phyloP scores from a whole-genome alignment of 2,113 vertebrate species.

The Dascyllus trimaculatus region DNA sequence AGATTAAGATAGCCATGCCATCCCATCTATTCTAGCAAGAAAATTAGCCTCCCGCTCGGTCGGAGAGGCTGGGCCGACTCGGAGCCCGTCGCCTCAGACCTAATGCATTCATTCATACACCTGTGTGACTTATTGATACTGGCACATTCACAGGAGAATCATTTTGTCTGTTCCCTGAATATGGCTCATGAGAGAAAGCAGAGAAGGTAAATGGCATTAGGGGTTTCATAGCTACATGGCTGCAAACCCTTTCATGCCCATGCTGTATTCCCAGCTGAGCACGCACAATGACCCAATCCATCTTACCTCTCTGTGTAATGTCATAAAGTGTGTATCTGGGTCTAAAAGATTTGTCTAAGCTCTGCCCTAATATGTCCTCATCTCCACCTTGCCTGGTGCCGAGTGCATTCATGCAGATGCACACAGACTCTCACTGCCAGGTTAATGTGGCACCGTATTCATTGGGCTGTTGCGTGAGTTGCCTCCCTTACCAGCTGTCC shows the following conservation, averaged over 20 bases:
- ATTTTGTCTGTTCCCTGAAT: constrained; percentile 54
- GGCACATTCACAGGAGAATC: constrained; percentile 48
- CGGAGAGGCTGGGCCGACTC: constrained; percentile 37
- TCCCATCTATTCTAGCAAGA: constrained; percentile 57
- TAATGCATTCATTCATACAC: constrained; percentile 61
- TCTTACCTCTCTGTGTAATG: constrained; percentile 51
- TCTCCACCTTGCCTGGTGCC: constrained; percentile 41
- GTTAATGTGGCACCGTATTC: constrained; percentile 56
- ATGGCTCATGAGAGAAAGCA: constrained; percentile 51
- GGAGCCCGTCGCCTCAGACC: constrained; percentile 15
- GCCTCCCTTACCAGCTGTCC: constrained; percentile 74
- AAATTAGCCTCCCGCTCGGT: constrained; percentile 47
- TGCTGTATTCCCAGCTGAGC: constrained; percentile 53
- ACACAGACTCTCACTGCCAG: constrained; percentile 28
- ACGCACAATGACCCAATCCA: constrained; percentile 45
- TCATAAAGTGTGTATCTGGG: constrained; percentile 42
- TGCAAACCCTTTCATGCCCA: constrained; percentile 41
- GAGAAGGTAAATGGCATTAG: constrained; percentile 53
- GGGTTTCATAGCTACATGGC: constrained; percentile 43
- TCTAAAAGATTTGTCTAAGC: constrained; percentile 66
- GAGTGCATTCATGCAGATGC: constrained; percentile 43
- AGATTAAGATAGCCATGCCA: constrained; percentile 62
- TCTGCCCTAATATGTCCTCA: constrained; percentile 50
- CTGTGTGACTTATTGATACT: constrained; percentile 67
- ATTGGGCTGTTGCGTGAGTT: constrained; percentile 51